Percentiles rank a stretch among this genome's conserved stretches.
Conservation (phyloP, 2,888 invertebrate genomes). For the Nymphalis c-album region DNA sequence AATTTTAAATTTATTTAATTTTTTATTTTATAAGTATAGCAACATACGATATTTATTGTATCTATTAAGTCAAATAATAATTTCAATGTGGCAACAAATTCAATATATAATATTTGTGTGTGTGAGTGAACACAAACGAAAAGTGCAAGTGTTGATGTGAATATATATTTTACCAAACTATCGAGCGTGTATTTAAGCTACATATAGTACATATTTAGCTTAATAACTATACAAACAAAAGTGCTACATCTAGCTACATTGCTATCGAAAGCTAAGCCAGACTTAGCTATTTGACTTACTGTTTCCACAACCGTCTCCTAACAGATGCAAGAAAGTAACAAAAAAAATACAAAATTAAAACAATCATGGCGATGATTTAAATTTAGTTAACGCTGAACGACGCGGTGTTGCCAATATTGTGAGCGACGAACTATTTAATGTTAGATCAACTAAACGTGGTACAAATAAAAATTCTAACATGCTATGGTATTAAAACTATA, state of each 20-base stretch:
- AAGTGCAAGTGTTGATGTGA: conserved; percentile 41
- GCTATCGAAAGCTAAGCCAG: conserved; percentile 74
- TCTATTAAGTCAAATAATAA: conserved; percentile 26
- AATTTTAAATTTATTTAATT: conserved; percentile 11
- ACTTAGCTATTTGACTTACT: conserved; percentile 78
- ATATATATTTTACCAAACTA: conserved; percentile 17
- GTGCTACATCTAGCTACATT: conserved; percentile 59
- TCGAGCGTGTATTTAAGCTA: conserved; percentile 39
- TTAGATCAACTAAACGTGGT: conserved; percentile 31
- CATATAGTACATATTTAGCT: conserved; percentile 46
- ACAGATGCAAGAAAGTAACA: conserved; percentile 80
- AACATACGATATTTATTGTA: conserved; percentile 25
- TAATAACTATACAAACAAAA: conserved; percentile 44
- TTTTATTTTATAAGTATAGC: conserved; percentile 12
- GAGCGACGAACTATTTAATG: conserved; percentile 37
- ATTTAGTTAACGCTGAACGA: conserved; percentile 45
- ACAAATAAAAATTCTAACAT: conserved; percentile 38
- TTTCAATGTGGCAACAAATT: conserved; percentile 31
- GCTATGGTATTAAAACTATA: conserved; percentile 38
- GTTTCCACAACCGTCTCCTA: conserved; percentile 82
- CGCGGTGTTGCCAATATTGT: conserved; percentile 57
- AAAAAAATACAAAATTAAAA: conserved; percentile 70
- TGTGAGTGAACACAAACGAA: conserved; percentile 41
- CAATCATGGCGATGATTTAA: conserved; percentile 65
- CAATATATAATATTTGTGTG: conserved; percentile 30